These are phyloP conservation scores for Calliphora vicina DNA, from an alignment of 1,140 invertebrate species.

Conservation along the genomic window DNA sequence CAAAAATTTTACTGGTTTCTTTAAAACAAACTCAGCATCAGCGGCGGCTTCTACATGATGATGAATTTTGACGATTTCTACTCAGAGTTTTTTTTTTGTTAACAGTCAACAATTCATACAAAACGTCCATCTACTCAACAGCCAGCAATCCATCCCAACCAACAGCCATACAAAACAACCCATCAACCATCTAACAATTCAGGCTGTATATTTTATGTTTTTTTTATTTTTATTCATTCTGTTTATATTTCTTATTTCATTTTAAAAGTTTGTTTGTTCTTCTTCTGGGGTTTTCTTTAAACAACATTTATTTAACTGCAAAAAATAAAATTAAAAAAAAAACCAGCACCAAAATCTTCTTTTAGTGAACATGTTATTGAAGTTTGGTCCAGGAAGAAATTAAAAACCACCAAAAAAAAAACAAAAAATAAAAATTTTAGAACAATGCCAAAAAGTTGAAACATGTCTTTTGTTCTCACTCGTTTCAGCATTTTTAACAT, in stretches of 20 bases:
- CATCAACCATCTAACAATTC: slow-evolving; percentile 4
- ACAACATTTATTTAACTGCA: not conserved
- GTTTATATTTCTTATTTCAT: not conserved
- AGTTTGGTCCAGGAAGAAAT: not conserved
- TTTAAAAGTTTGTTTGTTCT: slow-evolving; percentile 11
- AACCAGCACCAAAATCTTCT: no score
- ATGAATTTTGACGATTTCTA: not conserved
- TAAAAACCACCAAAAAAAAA: not conserved
- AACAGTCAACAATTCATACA: slow-evolving; percentile 4
- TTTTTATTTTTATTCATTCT: not conserved
- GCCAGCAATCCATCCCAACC: not conserved
- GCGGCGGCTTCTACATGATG: not conserved
- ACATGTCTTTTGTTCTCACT: slow-evolving; percentile 38
- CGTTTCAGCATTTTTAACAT: slow-evolving; percentile 21
- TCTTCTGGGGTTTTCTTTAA: not conserved
- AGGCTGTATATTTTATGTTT: not conserved
- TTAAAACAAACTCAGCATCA: not conserved
- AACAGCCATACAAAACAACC: no score
- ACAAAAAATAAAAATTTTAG: slow-evolving; percentile 23
- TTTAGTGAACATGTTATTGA: no score
- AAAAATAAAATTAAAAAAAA: not conserved
- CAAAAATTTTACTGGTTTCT: not conserved
- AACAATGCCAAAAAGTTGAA: slow-evolving; percentile 39
- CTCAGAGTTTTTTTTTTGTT: not conserved
- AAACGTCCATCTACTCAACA: not conserved